These are phyloP conservation scores for Psammodynastes pulverulentus DNA, from an alignment of 2,113 vertebrate genomes.

Conservation along the genomic window DNA sequence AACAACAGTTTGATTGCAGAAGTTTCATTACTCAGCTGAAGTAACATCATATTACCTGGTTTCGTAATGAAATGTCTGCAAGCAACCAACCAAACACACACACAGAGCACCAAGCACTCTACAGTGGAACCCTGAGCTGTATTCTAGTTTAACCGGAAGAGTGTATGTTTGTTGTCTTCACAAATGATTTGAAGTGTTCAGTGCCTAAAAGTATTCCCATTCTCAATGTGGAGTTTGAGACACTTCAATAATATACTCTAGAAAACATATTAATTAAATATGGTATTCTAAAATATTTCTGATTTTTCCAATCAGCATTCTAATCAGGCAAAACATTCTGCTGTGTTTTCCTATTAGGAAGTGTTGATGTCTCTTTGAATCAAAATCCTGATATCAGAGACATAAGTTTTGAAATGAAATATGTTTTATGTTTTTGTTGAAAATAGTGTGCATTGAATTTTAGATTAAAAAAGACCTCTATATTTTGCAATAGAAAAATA, in stretches of 20 bases:
- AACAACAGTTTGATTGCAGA: too few species aligned
- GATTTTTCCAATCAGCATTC: not conserved
- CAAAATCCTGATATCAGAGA: not conserved
- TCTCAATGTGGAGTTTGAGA: too few species aligned
- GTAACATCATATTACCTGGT: not conserved
- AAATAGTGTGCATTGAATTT: not conserved
- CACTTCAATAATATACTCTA: too few species aligned
- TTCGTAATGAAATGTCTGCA: not conserved
- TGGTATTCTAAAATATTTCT: not conserved
- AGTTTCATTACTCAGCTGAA: not conserved
- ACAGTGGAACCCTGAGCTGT: not conserved
- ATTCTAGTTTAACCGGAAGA: not conserved
- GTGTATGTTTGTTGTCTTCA: not conserved
- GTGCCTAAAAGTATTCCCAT: too few species aligned
- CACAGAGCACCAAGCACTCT: not conserved
- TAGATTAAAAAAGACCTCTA: not conserved
- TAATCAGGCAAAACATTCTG: not conserved
- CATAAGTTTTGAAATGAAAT: not conserved
- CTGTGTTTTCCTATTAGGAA: not conserved
- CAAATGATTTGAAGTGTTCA: too few species aligned
- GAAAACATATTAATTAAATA: not conserved
- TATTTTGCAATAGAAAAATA: not conserved
- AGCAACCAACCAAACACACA: not conserved
- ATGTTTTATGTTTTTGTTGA: not conserved
- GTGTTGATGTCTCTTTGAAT: not conserved